These are phyloP conservation scores for Chromobotia macracanthus DNA, from an alignment of 2,797 vertebrate species.

Conservation along the genomic window DNA sequence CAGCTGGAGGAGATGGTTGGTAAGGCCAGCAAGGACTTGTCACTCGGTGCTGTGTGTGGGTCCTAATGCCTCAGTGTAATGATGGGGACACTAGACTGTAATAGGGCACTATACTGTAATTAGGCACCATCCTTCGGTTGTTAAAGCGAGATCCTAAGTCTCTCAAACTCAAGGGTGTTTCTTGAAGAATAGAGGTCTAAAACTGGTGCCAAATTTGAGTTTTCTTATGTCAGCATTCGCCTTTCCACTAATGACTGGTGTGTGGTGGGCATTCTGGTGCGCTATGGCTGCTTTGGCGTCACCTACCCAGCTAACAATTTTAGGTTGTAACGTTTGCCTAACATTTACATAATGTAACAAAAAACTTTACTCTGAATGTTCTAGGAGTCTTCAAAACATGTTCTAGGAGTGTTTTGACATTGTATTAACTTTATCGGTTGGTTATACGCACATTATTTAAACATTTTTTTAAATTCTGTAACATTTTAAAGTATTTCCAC, in stretches of 20 bases:
- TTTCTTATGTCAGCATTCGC: not conserved
- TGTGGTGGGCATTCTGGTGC: not conserved
- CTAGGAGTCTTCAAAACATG: no score
- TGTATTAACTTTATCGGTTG: no score
- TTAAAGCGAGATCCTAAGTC: no score
- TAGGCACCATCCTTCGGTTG: no score
- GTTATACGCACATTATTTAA: no score
- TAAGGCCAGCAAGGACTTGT: not conserved
- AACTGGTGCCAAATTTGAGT: not conserved
- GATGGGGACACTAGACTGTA: not conserved
- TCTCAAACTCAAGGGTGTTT: not conserved
- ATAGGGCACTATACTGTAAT: not conserved
- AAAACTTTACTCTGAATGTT: no score
- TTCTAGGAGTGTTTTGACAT: no score
- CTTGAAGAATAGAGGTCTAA: not conserved
- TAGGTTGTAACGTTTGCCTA: no score
- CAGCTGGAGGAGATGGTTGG: not conserved
- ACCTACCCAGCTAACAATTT: no score
- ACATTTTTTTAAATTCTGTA: no score
- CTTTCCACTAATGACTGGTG: not conserved
- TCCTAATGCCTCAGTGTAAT: not conserved
- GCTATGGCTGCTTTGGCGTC: not conserved
- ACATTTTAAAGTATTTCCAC: no score
- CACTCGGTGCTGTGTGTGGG: not conserved
- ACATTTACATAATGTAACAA: no score